A percentile compares a stretch with the other conserved stretches of the same genome.
Evolutionary conservation across 2,113 vertebrate species (phyloP).

Genomic region (Brachyhypopomus gauderio): DNA sequence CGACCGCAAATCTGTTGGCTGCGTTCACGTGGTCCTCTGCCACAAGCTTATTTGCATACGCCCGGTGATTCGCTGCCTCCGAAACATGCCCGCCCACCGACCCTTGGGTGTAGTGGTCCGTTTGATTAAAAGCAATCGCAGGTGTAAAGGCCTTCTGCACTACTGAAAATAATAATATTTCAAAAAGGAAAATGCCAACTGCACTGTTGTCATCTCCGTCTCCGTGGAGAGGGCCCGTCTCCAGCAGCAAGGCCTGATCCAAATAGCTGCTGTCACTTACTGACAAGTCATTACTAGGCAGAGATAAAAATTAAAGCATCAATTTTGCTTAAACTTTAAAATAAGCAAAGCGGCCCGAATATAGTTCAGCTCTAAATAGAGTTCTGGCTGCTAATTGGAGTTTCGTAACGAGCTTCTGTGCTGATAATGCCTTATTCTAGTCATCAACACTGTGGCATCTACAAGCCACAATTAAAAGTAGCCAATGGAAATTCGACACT

Average conservation of each 20-base stretch:
- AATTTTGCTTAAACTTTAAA: conserved; percentile 45
- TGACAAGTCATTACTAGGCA: conserved; percentile 31
- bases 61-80: conserved; percentile 17
- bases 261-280: conserved; percentile 36
- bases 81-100: conserved; percentile 10
- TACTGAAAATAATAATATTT: conserved; percentile 43
- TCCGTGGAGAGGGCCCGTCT: no score
- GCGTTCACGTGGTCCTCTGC: conserved; percentile 33
- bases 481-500: conserved; percentile 64
- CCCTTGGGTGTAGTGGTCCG: conserved; percentile 8
- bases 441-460: conserved; percentile 52
- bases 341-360: conserved; percentile 37
- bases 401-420: conserved; percentile 36
- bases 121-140: conserved; percentile 48
- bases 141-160: conserved; percentile 10
- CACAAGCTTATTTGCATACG: conserved; percentile 13
- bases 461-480: conserved; percentile 56
- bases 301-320: conserved; percentile 47
- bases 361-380: conserved; percentile 41
- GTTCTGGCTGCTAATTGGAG: conserved; percentile 39
- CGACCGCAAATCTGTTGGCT: conserved; percentile 38
- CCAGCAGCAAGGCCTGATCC: conserved; percentile 9
- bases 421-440: conserved; percentile 52
- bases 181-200: conserved; percentile 22
- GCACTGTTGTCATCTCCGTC: conserved; percentile 15